Base-by-base conservation (phyloP, 2,113 vertebrate genomes). In the Gobio gobio region DNA sequence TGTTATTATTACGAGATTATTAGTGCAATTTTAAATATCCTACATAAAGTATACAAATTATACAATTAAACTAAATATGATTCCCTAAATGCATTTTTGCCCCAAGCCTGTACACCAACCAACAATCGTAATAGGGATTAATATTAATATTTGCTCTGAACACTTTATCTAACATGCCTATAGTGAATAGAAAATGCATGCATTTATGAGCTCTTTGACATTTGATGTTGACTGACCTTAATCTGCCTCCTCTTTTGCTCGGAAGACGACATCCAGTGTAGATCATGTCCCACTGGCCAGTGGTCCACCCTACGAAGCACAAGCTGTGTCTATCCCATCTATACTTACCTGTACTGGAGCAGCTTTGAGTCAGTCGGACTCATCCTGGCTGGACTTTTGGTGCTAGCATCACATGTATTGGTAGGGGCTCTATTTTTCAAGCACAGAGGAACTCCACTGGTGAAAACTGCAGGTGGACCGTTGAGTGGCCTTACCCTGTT, bases 221-320 rank as follows among this genome's bases (percentile, higher is more conserved):
- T 9, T 91, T 88, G 66, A 89, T 92, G 56, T 64, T 33, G 81
- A 36, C 68, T 51, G 9, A 66, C 26, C 29, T 75, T n/a, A 54
- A 59, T 61, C 13, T 63, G 10, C 10, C 24, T 72, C 59, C 54
- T 72, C 49, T 10, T 24, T 58, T 64, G 9, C 2, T 64, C 51
- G 5, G 2, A 85, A 98, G 97, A 94, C 0, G 95, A 95, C 87
- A 89, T 93, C 90, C 94, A 93, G 87, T 94, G 0, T 89, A 96
- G 74, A 29, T 9, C 0, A 64, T 98, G 95, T 85, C 95, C 77
- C 16, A 0, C 7, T 0, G 79, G 94, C 1, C 92, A 96, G 68
- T 98, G 97, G 97, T 95, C 97, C 0, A 86, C 84, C 0, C 3
- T 4, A 0, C 83, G 85, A 3, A 97, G 96, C 90, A 93, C 86